These are phyloP conservation scores for Tamias sibiricus DNA, from an alignment of 2,113 vertebrate species.

Conservation along the genomic window DNA sequence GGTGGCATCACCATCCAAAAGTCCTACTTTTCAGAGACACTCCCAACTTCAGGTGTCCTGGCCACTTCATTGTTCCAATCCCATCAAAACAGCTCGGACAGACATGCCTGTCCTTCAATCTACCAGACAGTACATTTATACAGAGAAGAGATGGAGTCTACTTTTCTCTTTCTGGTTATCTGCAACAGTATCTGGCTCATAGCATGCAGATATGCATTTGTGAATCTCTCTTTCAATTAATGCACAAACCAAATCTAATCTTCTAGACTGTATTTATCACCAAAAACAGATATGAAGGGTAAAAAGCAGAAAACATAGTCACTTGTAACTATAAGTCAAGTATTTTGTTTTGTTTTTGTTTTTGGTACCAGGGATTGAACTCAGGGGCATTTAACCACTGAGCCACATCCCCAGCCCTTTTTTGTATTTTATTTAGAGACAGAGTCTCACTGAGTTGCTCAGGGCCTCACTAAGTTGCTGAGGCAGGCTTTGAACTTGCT, in stretches of 20 bases:
- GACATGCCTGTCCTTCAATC: neutral
- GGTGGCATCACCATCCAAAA: neutral
- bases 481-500: neutral
- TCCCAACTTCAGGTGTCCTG: constrained; percentile 1
- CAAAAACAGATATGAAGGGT: neutral
- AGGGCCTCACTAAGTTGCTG: neutral
- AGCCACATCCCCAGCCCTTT: neutral
- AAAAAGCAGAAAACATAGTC: neutral
- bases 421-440: neutral
- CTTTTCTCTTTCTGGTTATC: neutral
- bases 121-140: neutral
- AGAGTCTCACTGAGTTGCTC: neutral
- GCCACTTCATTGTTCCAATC: neutral
- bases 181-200: neutral
- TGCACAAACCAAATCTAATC: constrained; percentile 33
- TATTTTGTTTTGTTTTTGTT: neutral
- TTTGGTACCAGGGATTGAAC: neutral
- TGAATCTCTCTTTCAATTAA: constrained; percentile 1
- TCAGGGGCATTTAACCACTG: neutral
- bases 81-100: neutral
- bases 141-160: neutral
- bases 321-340: neutral
- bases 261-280: constrained; percentile 32
- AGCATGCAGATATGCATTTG: neutral
- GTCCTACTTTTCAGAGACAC: constrained; percentile 40